Evolutionary conservation across 2,888 invertebrate species (phyloP).

Genomic region (Sarcophaga carnaria): DNA sequence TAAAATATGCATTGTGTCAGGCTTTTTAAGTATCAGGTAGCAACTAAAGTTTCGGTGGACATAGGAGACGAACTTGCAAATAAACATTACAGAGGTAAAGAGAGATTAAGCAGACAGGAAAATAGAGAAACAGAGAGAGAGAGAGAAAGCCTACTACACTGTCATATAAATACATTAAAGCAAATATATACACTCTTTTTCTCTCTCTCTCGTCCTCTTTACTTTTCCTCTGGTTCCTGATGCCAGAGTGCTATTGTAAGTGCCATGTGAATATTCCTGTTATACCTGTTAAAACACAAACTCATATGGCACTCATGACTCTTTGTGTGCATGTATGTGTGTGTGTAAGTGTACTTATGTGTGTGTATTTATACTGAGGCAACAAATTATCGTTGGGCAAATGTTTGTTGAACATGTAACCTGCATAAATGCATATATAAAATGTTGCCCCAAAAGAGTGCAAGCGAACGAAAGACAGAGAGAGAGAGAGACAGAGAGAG

Average conservation of each 20-base stretch:
- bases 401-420: slow-evolving; percentile 67
- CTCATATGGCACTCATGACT: background rate
- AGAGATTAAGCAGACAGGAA: background rate
- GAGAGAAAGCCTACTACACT: background rate
- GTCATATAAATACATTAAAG: slow-evolving; percentile 26
- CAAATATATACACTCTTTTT: too few species aligned
- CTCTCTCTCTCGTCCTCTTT: background rate
- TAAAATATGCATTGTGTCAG: slow-evolving; percentile 35
- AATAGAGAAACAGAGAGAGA: background rate
- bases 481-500: slow-evolving; percentile 2
- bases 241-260: slow-evolving; percentile 4
- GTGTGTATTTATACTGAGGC: slow-evolving; percentile 19
- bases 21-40: slow-evolving; percentile 35
- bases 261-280: slow-evolving; percentile 28
- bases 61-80: slow-evolving; percentile 11
- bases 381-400: slow-evolving; percentile 62
- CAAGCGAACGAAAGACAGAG: background rate
- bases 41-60: slow-evolving; percentile 36
- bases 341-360: background rate
- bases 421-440: slow-evolving; percentile 60
- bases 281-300: too few species aligned
- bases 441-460: slow-evolving; percentile 27
- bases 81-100: background rate
- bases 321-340: background rate
- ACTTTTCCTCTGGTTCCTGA: background rate